phyloP scores from a whole-genome alignment of 2,113 vertebrate genomes.

The Austrofundulus limnaeus region DNA sequence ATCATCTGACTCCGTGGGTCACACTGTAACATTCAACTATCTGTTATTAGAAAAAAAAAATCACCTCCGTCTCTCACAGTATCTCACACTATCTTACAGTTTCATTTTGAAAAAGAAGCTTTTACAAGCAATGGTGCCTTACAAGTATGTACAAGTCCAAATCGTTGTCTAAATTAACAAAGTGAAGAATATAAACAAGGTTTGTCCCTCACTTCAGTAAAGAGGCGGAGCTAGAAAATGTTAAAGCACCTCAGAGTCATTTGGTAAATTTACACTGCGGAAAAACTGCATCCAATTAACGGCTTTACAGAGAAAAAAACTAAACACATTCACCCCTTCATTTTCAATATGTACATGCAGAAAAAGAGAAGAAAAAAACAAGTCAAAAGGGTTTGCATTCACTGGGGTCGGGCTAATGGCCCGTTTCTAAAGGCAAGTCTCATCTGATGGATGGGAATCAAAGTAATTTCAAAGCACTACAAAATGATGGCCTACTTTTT shows the following conservation, averaged over 20 bases:
- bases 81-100: slow-evolving; percentile 63
- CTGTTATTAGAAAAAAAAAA: slow-evolving; percentile 42
- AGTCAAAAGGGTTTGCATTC: slow-evolving; percentile 37
- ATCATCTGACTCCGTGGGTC: slow-evolving; percentile 47
- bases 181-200: slow-evolving; percentile 34
- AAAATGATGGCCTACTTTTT: slow-evolving; percentile 43
- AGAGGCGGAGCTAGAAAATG: slow-evolving; percentile 48
- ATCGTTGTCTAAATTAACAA: slow-evolving; percentile 17
- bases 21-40: slow-evolving; percentile 62
- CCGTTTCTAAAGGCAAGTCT: slow-evolving; percentile 62
- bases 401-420: slow-evolving; percentile 22
- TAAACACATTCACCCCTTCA: slow-evolving; percentile 37
- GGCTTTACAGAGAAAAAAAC: slow-evolving; percentile 43
- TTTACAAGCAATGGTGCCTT: slow-evolving; percentile 63
- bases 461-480: slow-evolving; percentile 38
- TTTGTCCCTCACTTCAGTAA: slow-evolving; percentile 55
- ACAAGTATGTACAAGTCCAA: slow-evolving; percentile 59
- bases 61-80: slow-evolving; percentile 31
- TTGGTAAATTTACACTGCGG: slow-evolving; percentile 36
- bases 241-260: slow-evolving; percentile 57
- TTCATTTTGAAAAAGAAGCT: slow-evolving; percentile 31
- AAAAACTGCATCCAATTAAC: slow-evolving; percentile 45
- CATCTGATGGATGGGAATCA: slow-evolving; percentile 33
- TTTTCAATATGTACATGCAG: slow-evolving; percentile 51
- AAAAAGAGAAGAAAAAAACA: too few species aligned